Base-by-base conservation (phyloP, 2,797 vertebrate genomes). In the Catharus ustulatus region DNA sequence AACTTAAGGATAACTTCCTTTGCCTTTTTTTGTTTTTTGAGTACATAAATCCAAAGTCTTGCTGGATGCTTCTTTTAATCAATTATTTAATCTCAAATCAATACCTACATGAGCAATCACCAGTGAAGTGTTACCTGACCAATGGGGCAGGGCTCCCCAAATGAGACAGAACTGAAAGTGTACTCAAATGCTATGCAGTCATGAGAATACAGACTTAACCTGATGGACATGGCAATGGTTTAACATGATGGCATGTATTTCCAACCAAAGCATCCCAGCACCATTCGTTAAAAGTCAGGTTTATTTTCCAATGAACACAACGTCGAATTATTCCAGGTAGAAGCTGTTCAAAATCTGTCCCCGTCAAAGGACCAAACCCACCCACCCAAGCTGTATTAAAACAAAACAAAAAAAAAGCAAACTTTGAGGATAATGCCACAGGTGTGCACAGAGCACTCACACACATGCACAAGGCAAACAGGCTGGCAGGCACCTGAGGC, bases 151-250 rank as follows among this genome's bases (percentile, higher is more conserved):
- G 2, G 3, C 52, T 95, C 93, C 91, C 95, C 89, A 83, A 92
- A 93, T 5, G 22, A 96, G 91, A 97, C 82, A 95, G 67, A 97
- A 96, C 93, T 91, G 67, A 92, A 96, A 95, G 91, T 54, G 66
- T 75, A 96, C 84, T 88, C 62, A 87, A 73, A 72, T 30, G 72
- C 94, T 96, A 95, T 3, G 14, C 77, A 93, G 68, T 95, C 84
- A 97, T 82, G 80, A 96, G 87, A 95, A 95, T 93, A 96, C 86
- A 2, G 84, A 93, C 84, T 78, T 94, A 96, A 88, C 96, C 96
- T 85, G 73, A 98, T 98, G 98, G 97, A 97, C 96, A 98, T 98
- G 98, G 96, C 80, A 96, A 98, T 98, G 98, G 98, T 95, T 90
- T 95, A 97, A 98, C 96, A 96, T 97, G 98, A 98, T 98, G 98